Evolutionary conservation across 30 jellyfish, hydroid and myxozoan genomes (phyloP).

Genomic region (Aurelia coerulea): DNA sequence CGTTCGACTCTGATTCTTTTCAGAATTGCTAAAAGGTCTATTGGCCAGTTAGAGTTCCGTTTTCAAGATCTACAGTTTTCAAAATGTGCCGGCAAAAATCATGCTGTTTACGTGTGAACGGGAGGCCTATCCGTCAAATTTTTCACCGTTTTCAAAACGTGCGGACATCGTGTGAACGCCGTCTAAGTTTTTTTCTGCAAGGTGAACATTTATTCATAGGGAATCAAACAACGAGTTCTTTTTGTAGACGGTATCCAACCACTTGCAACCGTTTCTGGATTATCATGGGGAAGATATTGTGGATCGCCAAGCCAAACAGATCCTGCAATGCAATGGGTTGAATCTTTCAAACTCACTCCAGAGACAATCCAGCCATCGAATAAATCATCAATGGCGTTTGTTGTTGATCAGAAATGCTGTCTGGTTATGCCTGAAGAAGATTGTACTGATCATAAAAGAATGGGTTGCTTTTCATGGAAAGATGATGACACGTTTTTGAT

Average conservation of each 20-base stretch:
- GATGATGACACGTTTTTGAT: conserved; percentile 72
- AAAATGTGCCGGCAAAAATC: too few species aligned
- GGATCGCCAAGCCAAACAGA: conserved; percentile 90
- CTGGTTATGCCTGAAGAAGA: conserved; percentile 64
- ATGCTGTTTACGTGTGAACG: too few species aligned
- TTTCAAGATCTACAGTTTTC: too few species aligned
- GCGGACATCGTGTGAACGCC: too few species aligned
- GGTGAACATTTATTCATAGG: too few species aligned
- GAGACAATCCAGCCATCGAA: conserved; percentile 63
- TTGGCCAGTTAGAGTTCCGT: too few species aligned
- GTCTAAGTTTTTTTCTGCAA: too few species aligned
- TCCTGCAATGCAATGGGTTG: conserved; percentile 88
- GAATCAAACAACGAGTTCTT: too few species aligned
- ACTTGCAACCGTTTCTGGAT: conserved; percentile 75
- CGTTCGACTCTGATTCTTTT: too few species aligned
- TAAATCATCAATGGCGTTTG: conserved; percentile 71
- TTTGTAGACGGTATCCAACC: conserved; percentile 67
- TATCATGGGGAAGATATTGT: conserved; percentile 93
- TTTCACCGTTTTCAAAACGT: too few species aligned
- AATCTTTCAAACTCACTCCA: conserved; percentile 54
- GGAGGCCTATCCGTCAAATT: too few species aligned
- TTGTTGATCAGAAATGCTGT: conserved; percentile 61
- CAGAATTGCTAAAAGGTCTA: too few species aligned
- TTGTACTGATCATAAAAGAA: conserved; percentile 36
- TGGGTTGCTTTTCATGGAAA: conserved; percentile 89